Percentiles rank a stretch among this genome's conserved stretches.
phyloP scores from a whole-genome alignment of 2,113 vertebrate species.

The Uria aalge region DNA sequence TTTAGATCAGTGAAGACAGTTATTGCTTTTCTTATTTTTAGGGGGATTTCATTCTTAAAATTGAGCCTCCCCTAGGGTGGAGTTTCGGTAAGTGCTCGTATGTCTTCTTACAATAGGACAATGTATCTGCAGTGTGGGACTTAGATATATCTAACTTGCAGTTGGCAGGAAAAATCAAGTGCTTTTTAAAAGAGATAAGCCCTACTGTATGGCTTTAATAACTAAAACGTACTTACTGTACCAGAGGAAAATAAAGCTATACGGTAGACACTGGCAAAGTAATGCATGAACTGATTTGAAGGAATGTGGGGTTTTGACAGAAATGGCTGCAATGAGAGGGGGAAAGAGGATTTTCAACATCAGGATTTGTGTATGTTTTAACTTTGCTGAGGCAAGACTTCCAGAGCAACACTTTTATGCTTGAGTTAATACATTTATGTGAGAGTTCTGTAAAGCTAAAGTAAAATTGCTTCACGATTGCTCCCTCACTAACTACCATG shows the following conservation, averaged over 20 bases:
- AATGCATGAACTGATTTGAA: background rate
- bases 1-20: background rate
- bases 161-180: background rate
- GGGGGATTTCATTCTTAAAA: constrained; percentile 98
- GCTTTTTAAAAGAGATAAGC: background rate
- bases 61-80: constrained; percentile 96
- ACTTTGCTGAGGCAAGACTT: background rate
- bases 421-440: background rate
- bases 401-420: background rate
- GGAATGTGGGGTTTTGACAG: background rate
- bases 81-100: constrained; percentile 88
- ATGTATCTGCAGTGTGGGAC: background rate
- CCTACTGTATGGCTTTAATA: background rate
- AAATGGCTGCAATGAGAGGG: background rate
- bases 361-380: background rate
- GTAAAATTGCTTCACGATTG: background rate
- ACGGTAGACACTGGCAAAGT: background rate
- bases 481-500: background rate
- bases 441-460: background rate
- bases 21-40: constrained; percentile 50
- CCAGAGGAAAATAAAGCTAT: background rate
- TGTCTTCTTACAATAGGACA: background rate
- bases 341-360: background rate
- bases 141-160: background rate
- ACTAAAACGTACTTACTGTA: background rate